A percentile compares a stretch with the other conserved stretches of the same genome.
Conservation (phyloP, 2,797 vertebrate genomes). For the Macropodus opercularis region DNA sequence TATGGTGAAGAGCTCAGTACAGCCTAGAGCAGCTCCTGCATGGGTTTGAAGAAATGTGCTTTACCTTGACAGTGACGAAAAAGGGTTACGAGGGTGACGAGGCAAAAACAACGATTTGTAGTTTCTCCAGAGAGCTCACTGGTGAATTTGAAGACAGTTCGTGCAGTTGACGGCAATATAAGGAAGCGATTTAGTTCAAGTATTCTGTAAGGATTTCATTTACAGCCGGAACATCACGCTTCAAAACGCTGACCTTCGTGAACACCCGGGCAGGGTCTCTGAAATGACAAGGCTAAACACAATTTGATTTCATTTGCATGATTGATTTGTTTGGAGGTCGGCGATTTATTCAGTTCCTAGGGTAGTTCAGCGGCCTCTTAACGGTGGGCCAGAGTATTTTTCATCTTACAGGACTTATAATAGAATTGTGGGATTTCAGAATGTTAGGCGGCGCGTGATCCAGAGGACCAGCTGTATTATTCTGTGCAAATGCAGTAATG, state of each 20-base stretch:
- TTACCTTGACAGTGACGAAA: constrained; percentile 75
- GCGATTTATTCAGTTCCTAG: constrained; percentile 27
- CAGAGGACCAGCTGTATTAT: constrained; percentile 35
- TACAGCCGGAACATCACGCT: constrained; percentile 43
- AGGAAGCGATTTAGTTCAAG: constrained; percentile 52
- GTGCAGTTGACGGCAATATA: constrained; percentile 53
- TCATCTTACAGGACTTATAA: too few species aligned
- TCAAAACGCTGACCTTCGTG: constrained; percentile 60
- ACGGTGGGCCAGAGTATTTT: constrained; percentile 19
- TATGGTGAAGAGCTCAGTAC: constrained; percentile 44
- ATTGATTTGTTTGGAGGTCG: constrained; percentile 39
- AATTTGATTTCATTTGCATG: constrained; percentile 57
- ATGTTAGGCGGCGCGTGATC: constrained; percentile 16
- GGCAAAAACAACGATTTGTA: constrained; percentile 34
- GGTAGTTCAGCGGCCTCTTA: constrained; percentile 43
- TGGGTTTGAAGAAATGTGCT: constrained; percentile 70
- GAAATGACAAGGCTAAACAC: constrained; percentile 63
- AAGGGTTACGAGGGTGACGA: constrained; percentile 52
- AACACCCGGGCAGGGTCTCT: constrained; percentile 45
- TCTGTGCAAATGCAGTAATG: constrained; percentile 19
- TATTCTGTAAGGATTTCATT: constrained; percentile 64
- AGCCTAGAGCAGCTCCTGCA: constrained; percentile 67
- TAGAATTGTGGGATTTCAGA: constrained; percentile 3
- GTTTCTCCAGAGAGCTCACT: constrained; percentile 55
- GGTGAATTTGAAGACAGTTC: constrained; percentile 67